Percentiles rank a stretch among this genome's conserved stretches.
Conservation (phyloP, 92 coral and sea anemone species). For the Parazoanthus swiftii region DNA sequence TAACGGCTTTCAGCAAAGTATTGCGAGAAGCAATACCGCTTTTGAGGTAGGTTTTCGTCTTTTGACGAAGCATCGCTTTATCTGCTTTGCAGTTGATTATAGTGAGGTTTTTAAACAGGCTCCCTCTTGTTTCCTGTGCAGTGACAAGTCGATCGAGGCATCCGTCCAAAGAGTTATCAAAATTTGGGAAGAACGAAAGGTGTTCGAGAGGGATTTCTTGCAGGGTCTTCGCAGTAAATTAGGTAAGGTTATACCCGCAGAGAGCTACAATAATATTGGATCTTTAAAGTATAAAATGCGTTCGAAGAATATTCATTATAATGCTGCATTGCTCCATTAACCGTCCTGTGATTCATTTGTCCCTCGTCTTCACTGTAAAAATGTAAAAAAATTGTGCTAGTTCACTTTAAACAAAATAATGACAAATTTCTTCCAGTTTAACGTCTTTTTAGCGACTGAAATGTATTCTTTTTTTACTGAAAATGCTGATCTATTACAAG, state of each 20-base stretch:
- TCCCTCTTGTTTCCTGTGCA: conserved; percentile 27
- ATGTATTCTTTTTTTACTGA: no score
- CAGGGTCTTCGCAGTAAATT: conserved; percentile 67
- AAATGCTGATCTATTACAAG: no score
- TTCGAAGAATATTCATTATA: background rate
- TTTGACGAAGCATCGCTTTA: background rate
- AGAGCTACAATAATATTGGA: no score
- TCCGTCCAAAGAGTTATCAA: conserved; percentile 85
- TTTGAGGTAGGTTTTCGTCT: conserved; percentile 62
- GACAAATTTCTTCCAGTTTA: no score
- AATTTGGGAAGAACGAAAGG: conserved; percentile 94
- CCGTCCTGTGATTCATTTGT: background rate
- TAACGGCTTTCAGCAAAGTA: conserved; percentile 78
- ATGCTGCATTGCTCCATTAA: background rate
- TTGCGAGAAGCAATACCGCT: conserved; percentile 77
- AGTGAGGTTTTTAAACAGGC: background rate
- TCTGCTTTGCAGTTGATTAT: background rate
- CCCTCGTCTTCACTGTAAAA: no score
- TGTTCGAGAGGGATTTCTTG: conserved; percentile 80
- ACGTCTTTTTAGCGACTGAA: no score
- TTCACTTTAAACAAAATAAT: no score
- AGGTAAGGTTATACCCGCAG: conserved; percentile 33
- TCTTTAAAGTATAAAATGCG: background rate
- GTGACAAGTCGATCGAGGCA: conserved; percentile 76
- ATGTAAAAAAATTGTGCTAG: no score